Conservation (phyloP, 2,888 invertebrate species). For the Sphaerophoria rueppellii region DNA sequence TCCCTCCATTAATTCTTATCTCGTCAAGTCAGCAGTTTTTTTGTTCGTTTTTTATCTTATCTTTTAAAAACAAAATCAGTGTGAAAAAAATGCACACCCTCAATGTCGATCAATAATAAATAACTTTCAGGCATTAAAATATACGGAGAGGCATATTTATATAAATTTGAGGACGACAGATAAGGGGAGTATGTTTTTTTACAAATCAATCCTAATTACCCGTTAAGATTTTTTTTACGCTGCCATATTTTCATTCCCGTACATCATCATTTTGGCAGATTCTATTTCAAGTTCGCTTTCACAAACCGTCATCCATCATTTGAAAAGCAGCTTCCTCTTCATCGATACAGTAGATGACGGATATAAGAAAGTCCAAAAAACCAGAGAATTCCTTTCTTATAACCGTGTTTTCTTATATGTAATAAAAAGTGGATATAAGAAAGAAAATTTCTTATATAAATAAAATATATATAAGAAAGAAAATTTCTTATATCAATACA, state of each 20-base stretch:
- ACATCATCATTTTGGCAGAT: background rate
- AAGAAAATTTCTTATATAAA: no score
- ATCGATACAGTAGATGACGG: no score
- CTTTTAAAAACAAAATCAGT: background rate
- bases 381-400: no score
- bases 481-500: no score
- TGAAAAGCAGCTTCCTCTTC: conserved; percentile 26
- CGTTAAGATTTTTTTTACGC: conserved; percentile 36
- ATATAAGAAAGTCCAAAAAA: no score
- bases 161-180: conserved; percentile 21
- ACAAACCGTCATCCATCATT: conserved; percentile 63
- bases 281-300: conserved; percentile 27
- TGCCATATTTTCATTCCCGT: background rate
- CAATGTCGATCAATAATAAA: conserved; percentile 43
- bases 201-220: conserved; percentile 64
- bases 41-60: background rate
- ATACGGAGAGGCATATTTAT: background rate
- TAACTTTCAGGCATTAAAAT: background rate
- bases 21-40: conserved; percentile 8
- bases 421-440: no score
- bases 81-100: conserved; percentile 2
- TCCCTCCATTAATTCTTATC: background rate
- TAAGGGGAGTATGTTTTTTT: conserved; percentile 22
- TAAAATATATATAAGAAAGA: no score
- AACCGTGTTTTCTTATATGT: no score